Percentiles rank a stretch among this genome's conserved stretches.
Conservation (phyloP, 2,797 vertebrate species). For the Rhinogobio ventralis region DNA sequence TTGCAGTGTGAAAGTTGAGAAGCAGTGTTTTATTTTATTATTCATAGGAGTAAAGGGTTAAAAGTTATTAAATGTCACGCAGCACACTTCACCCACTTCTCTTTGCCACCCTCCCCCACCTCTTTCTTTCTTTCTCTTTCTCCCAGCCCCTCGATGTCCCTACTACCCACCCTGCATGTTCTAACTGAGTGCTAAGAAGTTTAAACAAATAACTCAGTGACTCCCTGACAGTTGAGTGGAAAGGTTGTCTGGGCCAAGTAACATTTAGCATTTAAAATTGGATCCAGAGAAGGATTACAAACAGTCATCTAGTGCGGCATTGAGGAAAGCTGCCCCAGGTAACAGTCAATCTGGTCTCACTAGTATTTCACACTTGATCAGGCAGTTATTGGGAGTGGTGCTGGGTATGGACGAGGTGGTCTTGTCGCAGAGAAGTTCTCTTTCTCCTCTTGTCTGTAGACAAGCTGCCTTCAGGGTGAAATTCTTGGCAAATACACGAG, state of each 20-base stretch:
- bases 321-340: constrained; percentile 38
- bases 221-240: constrained; percentile 37
- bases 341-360: constrained; percentile 31
- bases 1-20: background rate
- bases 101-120: background rate
- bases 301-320: constrained; percentile 12
- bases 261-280: constrained; percentile 13
- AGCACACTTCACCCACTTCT: constrained; percentile 12
- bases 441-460: constrained; percentile 27
- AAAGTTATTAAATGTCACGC: constrained; percentile 18
- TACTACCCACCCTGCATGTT: constrained; percentile 33
- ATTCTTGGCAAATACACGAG: constrained; percentile 31
- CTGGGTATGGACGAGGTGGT: constrained; percentile 34
- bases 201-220: constrained; percentile 57
- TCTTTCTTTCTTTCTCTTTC: background rate
- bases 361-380: constrained; percentile 39
- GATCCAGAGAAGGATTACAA: constrained; percentile 21
- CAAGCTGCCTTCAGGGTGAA: constrained; percentile 35
- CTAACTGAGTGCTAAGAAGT: constrained; percentile 44
- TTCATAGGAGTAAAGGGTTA: constrained; percentile 37
- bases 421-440: constrained; percentile 44
- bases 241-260: constrained; percentile 1
- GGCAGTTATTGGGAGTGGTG: constrained; percentile 47
- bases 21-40: background rate
- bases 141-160: background rate